Conservation (phyloP, 2,888 invertebrate species). For the Diachrysia chrysitis region DNA sequence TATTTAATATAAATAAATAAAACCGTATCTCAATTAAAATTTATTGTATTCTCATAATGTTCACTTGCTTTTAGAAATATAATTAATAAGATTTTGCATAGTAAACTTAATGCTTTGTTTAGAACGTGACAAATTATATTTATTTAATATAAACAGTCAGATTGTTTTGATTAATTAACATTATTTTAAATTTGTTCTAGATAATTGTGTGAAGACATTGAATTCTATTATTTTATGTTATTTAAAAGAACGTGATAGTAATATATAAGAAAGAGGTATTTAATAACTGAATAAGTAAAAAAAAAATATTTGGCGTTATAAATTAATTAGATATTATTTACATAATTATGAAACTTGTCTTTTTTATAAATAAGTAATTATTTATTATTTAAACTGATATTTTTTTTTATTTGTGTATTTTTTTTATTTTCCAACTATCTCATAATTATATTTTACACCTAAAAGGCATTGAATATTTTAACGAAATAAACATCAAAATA, state of each 20-base stretch:
- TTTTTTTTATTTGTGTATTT: too few relatives aligned
- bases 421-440: too few relatives aligned
- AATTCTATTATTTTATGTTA: background rate
- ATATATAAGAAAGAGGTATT: background rate
- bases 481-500: too few relatives aligned
- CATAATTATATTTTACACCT: too few relatives aligned
- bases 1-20: too few relatives aligned
- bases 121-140: slow-evolving; percentile 34
- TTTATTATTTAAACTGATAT: too few relatives aligned
- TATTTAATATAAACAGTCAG: slow-evolving; percentile 32
- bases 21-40: background rate
- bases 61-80: background rate
- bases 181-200: slow-evolving; percentile 14
- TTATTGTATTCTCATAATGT: background rate
- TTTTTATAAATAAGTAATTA: too few relatives aligned
- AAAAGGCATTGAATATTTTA: too few relatives aligned
- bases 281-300: too few relatives aligned
- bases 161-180: slow-evolving; percentile 43
- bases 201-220: background rate
- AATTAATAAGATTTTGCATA: slow-evolving; percentile 9
- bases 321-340: too few relatives aligned
- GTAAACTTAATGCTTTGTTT: slow-evolving; percentile 4
- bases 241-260: background rate
- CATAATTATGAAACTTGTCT: too few relatives aligned
- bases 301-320: too few relatives aligned